These are phyloP conservation scores for Semaprochilodus insignis DNA, from an alignment of 2,797 vertebrate species.

Conservation along the genomic window DNA sequence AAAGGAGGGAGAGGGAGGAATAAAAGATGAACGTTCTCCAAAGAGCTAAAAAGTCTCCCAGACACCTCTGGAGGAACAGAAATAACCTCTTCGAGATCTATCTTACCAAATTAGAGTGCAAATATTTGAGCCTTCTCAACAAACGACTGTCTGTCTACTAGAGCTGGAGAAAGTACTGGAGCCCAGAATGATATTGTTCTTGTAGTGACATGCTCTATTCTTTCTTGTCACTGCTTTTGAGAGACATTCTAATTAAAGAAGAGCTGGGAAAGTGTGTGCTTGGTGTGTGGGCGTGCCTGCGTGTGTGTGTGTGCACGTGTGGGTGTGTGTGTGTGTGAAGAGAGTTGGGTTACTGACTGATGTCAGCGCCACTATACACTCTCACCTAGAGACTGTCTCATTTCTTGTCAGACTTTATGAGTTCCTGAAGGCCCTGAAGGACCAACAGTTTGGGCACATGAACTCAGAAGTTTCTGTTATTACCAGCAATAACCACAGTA, in stretches of 20 bases:
- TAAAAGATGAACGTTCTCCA: conserved; percentile 1
- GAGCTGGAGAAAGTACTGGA: not conserved
- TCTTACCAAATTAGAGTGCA: not conserved
- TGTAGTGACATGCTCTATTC: conserved; percentile 10
- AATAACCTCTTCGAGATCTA: not conserved
- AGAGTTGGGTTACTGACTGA: conserved; percentile 36
- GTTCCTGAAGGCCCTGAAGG: not conserved
- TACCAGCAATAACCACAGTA: not conserved
- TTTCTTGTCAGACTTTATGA: not conserved
- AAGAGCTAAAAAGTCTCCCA: conserved; percentile 13
- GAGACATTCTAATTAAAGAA: conserved; percentile 42
- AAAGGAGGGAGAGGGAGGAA: not conserved
- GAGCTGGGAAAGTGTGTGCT: conserved; percentile 9
- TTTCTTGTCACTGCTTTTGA: conserved; percentile 23
- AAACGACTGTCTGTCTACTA: not conserved
- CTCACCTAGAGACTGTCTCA: conserved; percentile 5
- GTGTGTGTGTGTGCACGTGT: not conserved
- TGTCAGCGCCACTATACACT: conserved; percentile 30
- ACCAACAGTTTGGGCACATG: not conserved
- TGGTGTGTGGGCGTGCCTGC: not conserved
- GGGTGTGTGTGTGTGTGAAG: not conserved
- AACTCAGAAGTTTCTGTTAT: not conserved
- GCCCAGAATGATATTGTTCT: not conserved
- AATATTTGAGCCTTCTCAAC: conserved; percentile 9
- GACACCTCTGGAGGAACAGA: conserved; percentile 16